phyloP scores from a whole-genome alignment of 2,113 vertebrate species.

The Scomber scombrus region DNA sequence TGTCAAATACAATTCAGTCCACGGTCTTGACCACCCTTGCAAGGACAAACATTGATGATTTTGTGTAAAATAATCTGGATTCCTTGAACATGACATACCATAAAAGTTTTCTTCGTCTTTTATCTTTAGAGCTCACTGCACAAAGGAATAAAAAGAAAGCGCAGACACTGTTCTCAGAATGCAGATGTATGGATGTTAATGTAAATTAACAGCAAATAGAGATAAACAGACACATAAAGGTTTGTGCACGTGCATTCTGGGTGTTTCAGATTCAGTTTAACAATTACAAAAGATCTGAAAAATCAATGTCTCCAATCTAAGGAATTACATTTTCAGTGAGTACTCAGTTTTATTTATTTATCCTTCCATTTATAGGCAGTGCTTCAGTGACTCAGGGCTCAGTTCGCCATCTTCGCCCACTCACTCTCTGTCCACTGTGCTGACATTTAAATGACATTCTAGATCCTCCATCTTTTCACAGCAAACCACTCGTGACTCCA shows the following conservation, averaged over 20 bases:
- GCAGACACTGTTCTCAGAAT: not conserved
- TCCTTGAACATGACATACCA: not conserved
- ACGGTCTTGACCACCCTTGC: not conserved
- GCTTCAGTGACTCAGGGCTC: constrained; percentile 48
- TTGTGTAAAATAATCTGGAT: not conserved
- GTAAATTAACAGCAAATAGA: not conserved
- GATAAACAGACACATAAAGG: not conserved
- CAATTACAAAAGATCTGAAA: constrained; percentile 8
- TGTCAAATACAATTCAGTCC: not conserved
- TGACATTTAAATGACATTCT: constrained; percentile 59
- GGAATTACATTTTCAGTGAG: not conserved
- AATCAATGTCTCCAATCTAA: not conserved
- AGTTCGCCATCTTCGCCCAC: constrained; percentile 21
- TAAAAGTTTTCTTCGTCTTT: not conserved
- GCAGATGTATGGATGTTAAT: not conserved
- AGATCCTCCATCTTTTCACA: constrained; percentile 58
- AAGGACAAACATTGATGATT: not conserved
- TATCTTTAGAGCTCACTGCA: not conserved
- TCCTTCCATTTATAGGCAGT: not conserved
- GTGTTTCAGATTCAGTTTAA: constrained; percentile 5
- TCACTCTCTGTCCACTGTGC: constrained; percentile 9
- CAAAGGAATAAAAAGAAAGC: not conserved
- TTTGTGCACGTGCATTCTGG: not conserved
- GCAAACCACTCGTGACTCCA: constrained; percentile 77
- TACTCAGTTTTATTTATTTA: constrained; percentile 10